Evolutionary conservation across 92 coral and sea anemone genomes (phyloP), one percentile per base, ranked within the genome.

Genomic region (Parazoanthus atlanticus): DNA sequence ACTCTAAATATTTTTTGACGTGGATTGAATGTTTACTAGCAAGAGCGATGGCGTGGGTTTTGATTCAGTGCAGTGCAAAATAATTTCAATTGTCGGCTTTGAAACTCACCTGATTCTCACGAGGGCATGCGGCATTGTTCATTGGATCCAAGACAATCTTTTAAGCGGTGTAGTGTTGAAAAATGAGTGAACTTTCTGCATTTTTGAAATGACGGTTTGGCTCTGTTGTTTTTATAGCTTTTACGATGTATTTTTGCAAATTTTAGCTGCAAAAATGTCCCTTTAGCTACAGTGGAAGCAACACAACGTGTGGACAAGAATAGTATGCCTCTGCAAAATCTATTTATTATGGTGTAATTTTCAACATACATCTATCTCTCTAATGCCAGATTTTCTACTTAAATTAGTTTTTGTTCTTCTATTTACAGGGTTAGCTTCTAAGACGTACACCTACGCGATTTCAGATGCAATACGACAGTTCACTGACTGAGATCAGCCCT

Each of bases 371-470:
- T 40, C 29, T 83, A 28, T 4, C 49, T 36, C 13, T 75, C 49
- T 83, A 41, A 66, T 40, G 23, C 86, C 23, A 67, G 30, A 36
- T 41, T 47, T 30, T 26, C 31, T 38, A 64, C 76, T 83, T 66
- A 25, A 32, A 38, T 4, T 28, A 28, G 77, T 29, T 69, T 46
- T 83, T 83, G 85, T 40, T 30, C 49, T 40, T 40, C 32, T 83
- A 83, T 83, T 83, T 83, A 83, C 86, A 83, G 56, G 73, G 36
- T 43, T 61, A 61, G 3, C 69, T 61, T 83, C 36, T 66, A 83
- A 40, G 29, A 26, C 15, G 21, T 40, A 83, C 86, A 65, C 34
- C 76, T 83, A 83, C 86, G 64, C 65, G 49, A 66, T 11, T 66
- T 69, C 34, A 83, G 38, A 83, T 66, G 86, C 49, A 83, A 70